Percentiles rank a stretch among this genome's conserved stretches.
Evolutionary conservation across 2,113 vertebrate species (phyloP).

Genomic region (Notarius quadriscutis): DNA sequence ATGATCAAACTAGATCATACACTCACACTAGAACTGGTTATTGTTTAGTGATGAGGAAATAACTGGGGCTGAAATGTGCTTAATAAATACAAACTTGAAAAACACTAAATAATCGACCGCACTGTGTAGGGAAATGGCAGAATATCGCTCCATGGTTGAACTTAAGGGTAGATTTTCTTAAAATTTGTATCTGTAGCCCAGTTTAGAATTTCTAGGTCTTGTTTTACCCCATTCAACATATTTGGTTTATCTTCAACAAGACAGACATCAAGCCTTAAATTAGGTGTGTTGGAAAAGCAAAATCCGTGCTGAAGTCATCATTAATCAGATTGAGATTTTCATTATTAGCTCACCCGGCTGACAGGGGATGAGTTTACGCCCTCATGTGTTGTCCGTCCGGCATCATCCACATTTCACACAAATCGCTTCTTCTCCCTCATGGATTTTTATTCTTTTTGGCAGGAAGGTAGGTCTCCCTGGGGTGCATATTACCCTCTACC

Average conservation of each 20-base stretch:
- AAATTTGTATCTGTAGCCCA: neutral
- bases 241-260: neutral
- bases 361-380: too few relatives aligned
- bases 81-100: neutral
- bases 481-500: too few relatives aligned
- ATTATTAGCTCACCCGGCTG: neutral
- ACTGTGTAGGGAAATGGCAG: neutral
- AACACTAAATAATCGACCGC: neutral
- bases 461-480: too few relatives aligned
- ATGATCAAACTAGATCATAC: conserved; percentile 8
- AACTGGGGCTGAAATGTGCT: neutral
- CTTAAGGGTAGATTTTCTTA: neutral
- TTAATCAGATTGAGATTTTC: neutral
- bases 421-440: too few relatives aligned
- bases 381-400: too few relatives aligned
- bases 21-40: neutral
- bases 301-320: neutral
- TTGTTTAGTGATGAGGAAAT: neutral
- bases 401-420: too few relatives aligned
- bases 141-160: neutral
- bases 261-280: neutral
- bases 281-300: neutral
- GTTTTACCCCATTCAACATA: neutral
- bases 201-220: neutral
- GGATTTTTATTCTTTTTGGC: too few relatives aligned